Evolutionary conservation across 2,797 vertebrate genomes (phyloP).

Genomic region (Coluber constrictor): DNA sequence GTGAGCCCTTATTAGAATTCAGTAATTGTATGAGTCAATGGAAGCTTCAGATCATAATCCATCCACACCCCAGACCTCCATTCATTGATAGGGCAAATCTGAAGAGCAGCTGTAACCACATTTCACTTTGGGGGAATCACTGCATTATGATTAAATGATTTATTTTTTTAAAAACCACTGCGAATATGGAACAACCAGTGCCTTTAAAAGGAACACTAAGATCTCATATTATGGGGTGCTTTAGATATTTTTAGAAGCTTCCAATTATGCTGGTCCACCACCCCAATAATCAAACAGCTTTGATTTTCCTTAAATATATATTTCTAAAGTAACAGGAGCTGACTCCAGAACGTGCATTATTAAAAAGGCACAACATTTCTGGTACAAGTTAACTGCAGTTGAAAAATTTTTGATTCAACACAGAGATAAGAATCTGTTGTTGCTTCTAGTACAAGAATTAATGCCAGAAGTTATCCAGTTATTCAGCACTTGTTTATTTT

Average conservation of each 20-base stretch:
- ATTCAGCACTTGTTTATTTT: slow-evolving; percentile 4
- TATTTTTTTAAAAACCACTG: slow-evolving; percentile 50
- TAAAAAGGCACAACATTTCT: background rate
- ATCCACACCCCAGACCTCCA: background rate
- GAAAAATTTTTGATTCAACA: background rate
- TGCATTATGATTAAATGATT: slow-evolving; percentile 38
- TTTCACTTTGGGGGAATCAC: background rate
- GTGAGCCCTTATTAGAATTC: background rate
- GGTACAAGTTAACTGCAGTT: accelerated
- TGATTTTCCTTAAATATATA: slow-evolving; percentile 20
- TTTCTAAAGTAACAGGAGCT: slow-evolving; percentile 18
- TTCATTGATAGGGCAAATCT: slow-evolving; percentile 1
- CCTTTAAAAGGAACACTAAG: slow-evolving; percentile 44
- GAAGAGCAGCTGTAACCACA: background rate
- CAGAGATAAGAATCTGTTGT: background rate
- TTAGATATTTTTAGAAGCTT: slow-evolving; percentile 47
- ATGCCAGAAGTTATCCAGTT: background rate
- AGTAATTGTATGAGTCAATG: background rate
- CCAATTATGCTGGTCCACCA: slow-evolving; percentile 54
- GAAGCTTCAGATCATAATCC: background rate
- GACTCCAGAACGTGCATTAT: accelerated
- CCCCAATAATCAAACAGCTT: slow-evolving; percentile 12
- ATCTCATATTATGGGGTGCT: background rate
- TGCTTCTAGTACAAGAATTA: accelerated
- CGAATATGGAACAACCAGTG: slow-evolving; percentile 42